Evolutionary conservation across 2,113 vertebrate species (phyloP).

Genomic region (Petromus typicus): DNA sequence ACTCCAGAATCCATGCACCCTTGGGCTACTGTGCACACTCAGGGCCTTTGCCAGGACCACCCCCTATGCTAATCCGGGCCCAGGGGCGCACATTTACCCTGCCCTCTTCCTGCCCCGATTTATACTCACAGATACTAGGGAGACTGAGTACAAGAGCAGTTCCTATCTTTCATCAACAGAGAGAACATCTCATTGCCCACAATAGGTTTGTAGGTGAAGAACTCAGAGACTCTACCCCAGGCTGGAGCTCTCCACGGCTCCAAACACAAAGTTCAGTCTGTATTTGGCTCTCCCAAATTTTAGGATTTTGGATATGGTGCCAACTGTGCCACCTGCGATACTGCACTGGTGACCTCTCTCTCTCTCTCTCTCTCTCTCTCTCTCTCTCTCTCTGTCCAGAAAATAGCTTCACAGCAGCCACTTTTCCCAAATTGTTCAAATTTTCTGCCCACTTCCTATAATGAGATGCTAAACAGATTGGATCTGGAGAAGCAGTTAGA

Average conservation of each 20-base stretch:
- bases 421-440: conserved; percentile 55
- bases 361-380: neutral
- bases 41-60: neutral
- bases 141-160: neutral
- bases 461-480: conserved; percentile 75
- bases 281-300: neutral
- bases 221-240: neutral
- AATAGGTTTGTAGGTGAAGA: conserved; percentile 11
- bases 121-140: neutral
- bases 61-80: accelerated
- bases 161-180: neutral
- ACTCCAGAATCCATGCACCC: neutral
- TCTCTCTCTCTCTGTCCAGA: neutral
- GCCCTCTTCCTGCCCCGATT: neutral
- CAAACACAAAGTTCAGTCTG: neutral
- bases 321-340: neutral
- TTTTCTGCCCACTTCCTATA: conserved; percentile 53
- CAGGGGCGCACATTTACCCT: accelerated
- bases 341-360: neutral
- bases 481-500: conserved; percentile 51
- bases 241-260: neutral
- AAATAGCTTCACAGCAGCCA: neutral
- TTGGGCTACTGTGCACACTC: neutral
- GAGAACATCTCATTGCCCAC: neutral
- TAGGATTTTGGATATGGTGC: neutral